Conservation (phyloP, 2,888 invertebrate genomes). For the Amphipyra berbera region DNA sequence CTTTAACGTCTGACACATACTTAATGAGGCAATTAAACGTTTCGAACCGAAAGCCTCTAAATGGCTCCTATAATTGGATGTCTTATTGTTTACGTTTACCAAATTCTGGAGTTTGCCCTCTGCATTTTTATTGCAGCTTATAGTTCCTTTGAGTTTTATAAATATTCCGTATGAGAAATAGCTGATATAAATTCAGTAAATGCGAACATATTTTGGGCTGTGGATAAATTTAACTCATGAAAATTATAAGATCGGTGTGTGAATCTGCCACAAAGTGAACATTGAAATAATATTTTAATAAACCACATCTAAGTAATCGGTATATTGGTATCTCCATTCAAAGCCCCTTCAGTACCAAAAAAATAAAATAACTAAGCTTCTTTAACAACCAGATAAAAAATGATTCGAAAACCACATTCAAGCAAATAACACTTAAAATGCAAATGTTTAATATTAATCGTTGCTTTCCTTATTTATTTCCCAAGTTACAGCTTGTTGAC, state of each 20-base stretch:
- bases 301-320: too few species aligned
- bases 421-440: constrained; percentile 61
- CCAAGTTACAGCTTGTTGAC: constrained; percentile 87
- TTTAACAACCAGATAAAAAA: constrained; percentile 43
- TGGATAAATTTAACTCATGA: too few species aligned
- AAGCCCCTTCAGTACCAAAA: not conserved
- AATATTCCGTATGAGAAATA: too few species aligned
- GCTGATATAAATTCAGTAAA: too few species aligned
- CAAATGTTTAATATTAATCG: constrained; percentile 82
- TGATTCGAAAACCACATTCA: constrained; percentile 54
- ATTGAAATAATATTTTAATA: too few species aligned
- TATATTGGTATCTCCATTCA: too few species aligned
- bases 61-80: constrained; percentile 59
- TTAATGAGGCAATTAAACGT: constrained; percentile 77
- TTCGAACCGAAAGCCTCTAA: constrained; percentile 63
- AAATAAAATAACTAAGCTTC: constrained; percentile 10
- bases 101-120: not conserved
- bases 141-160: too few species aligned
- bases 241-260: too few species aligned
- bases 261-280: too few species aligned
- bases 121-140: too few species aligned
- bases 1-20: constrained; percentile 75
- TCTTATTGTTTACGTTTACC: constrained; percentile 12
- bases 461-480: constrained; percentile 83
- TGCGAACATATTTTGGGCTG: too few species aligned